phyloP scores from a whole-genome alignment of 1,140 invertebrate genomes.

The Drosophila jambulina region DNA sequence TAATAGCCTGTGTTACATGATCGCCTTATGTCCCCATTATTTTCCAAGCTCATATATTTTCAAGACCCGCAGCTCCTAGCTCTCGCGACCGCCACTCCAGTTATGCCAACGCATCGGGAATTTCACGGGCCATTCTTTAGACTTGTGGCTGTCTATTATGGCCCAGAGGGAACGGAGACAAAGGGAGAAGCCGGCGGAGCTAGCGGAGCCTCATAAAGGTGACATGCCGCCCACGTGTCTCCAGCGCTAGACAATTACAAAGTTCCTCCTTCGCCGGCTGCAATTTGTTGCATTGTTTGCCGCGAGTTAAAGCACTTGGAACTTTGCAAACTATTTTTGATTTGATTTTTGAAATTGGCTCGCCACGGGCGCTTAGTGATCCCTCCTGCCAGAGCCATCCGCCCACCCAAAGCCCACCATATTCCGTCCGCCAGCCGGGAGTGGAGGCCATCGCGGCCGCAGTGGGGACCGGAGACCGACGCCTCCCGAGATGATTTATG shows the following conservation, averaged over 20 bases:
- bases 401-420: constrained; percentile 18
- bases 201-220: constrained; percentile 40
- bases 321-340: constrained; percentile 81
- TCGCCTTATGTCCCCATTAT: constrained; percentile 4
- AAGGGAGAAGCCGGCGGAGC: not conserved
- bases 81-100: not conserved
- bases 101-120: constrained; percentile 43
- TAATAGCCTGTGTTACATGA: not conserved
- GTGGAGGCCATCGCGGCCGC: constrained; percentile 9
- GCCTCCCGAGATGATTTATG: constrained; percentile 69
- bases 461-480: constrained; percentile 4
- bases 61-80: not conserved
- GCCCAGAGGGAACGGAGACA: constrained; percentile 20
- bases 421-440: constrained; percentile 9
- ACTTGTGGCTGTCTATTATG: constrained; percentile 70
- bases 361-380: constrained; percentile 49
- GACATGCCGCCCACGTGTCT: constrained; percentile 71
- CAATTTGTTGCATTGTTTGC: constrained; percentile 83
- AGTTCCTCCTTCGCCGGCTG: constrained; percentile 73
- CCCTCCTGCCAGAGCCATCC: constrained; percentile 8
- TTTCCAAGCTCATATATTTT: constrained; percentile 9
- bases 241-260: constrained; percentile 73
- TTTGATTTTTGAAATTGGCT: constrained; percentile 81
- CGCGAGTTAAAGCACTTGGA: constrained; percentile 77
- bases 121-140: constrained; percentile 24